Evolutionary conservation across 2,113 vertebrate genomes (phyloP).

Genomic region (Ameiurus melas): DNA sequence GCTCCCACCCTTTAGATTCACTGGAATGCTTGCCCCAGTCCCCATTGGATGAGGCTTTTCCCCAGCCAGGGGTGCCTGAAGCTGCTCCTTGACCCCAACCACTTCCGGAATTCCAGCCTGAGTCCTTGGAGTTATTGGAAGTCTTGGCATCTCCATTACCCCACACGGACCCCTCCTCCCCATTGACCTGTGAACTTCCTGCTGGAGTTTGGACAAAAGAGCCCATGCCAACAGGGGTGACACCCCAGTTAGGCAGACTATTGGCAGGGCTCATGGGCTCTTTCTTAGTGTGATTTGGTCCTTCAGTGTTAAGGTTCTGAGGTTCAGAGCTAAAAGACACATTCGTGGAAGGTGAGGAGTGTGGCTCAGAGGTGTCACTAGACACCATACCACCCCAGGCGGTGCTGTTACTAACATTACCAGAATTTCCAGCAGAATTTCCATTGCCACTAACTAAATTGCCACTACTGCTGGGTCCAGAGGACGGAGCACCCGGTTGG

Average conservation of each 20-base stretch:
- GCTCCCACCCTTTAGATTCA: conserved; percentile 84
- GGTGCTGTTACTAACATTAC: conserved; percentile 75
- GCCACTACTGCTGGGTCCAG: conserved; percentile 78
- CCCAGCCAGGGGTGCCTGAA: conserved; percentile 77
- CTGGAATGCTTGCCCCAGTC: conserved; percentile 70
- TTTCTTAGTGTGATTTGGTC: conserved; percentile 94
- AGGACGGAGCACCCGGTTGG: conserved; percentile 80
- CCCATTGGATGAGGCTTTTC: conserved; percentile 62
- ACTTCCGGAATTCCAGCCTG: conserved; percentile 81
- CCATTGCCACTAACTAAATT: conserved; percentile 84
- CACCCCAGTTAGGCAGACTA: conserved; percentile 88
- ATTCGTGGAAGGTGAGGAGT: conserved; percentile 89
- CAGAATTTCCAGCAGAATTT: conserved; percentile 72
- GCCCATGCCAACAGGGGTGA: conserved; percentile 82
- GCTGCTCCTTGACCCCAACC: conserved; percentile 76
- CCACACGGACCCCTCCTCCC: conserved; percentile 83
- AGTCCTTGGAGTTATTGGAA: conserved; percentile 65
- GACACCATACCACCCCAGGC: conserved; percentile 91
- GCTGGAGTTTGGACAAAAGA: conserved; percentile 81
- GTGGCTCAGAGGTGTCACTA: conserved; percentile 86
- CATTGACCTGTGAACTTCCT: conserved; percentile 73
- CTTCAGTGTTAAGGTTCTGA: conserved; percentile 99
- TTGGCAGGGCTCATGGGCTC: conserved; percentile 79
- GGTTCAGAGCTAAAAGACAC: conserved; percentile 99
- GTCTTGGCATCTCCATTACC: conserved; percentile 81